Percentiles rank a stretch among this genome's conserved stretches.
Evolutionary conservation across 2,888 invertebrate genomes (phyloP).

Genomic region (Cistogaster globosa): DNA sequence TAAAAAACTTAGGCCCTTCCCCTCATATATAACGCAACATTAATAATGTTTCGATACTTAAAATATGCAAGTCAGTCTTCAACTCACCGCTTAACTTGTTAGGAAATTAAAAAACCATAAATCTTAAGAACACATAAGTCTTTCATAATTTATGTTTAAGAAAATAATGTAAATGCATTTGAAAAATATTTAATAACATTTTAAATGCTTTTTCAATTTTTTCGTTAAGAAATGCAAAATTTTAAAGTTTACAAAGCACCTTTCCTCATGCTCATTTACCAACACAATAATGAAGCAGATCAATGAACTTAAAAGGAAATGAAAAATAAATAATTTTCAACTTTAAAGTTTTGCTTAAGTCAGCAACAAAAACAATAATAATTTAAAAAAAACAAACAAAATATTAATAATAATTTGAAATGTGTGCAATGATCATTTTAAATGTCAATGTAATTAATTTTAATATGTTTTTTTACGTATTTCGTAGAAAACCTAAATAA

Average conservation of each 20-base stretch:
- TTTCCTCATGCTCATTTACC: not conserved
- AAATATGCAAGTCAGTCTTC: no score
- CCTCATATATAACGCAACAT: no score
- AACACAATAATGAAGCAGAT: conserved; percentile 2
- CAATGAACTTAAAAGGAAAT: conserved; percentile 46
- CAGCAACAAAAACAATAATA: conserved; percentile 31
- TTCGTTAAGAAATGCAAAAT: no score
- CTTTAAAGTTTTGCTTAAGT: conserved; percentile 20
- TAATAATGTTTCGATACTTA: no score
- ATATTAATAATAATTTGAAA: conserved; percentile 40
- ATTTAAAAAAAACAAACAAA: conserved; percentile 7
- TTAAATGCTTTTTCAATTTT: no score
- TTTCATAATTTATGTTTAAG: no score
- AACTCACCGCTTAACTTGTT: no score
- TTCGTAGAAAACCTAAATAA: not conserved
- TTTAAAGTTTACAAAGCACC: not conserved
- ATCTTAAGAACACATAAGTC: no score
- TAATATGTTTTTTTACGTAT: conserved; percentile 2
- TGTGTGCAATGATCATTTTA: conserved; percentile 34
- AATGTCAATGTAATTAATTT: conserved; percentile 61
- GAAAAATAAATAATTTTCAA: not conserved
- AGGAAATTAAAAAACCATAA: no score
- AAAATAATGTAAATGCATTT: no score
- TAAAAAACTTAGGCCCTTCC: no score
- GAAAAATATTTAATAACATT: no score